phyloP scores from a whole-genome alignment of 2,888 invertebrate species.

The Oscheius sp. region DNA sequence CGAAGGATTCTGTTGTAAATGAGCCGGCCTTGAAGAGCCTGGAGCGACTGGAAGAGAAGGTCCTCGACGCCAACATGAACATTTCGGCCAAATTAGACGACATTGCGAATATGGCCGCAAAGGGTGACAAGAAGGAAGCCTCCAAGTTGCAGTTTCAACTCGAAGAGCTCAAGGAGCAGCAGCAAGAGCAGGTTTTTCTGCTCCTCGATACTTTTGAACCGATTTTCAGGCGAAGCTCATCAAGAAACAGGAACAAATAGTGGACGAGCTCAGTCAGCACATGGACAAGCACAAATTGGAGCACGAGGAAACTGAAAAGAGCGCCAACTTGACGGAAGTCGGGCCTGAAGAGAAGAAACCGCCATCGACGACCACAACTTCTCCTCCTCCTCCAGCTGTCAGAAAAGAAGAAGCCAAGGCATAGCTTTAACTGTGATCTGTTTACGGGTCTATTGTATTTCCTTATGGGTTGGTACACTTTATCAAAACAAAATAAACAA shows the following conservation, averaged over 20 bases:
- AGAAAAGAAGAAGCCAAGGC: conserved; percentile 5
- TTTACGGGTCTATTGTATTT: conserved; percentile 11
- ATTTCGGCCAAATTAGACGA: conserved; percentile 60
- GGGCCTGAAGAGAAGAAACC: neutral
- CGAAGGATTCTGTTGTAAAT: conserved; percentile 45
- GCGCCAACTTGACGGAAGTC: neutral
- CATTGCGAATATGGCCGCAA: conserved; percentile 56
- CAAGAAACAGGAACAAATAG: conserved; percentile 59
- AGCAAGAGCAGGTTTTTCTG: conserved; percentile 46
- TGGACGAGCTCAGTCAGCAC: conserved; percentile 60
- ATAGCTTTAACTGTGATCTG: neutral
- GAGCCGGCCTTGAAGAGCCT: conserved; percentile 53
- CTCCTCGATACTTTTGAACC: too few relatives aligned
- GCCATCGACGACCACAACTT: neutral
- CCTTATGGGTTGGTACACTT: neutral
- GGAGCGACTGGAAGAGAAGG: conserved; percentile 59
- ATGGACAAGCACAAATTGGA: conserved; percentile 39
- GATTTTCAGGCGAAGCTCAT: conserved; percentile 47
- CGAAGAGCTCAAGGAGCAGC: conserved; percentile 58
- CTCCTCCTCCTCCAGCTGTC: conserved; percentile 1
- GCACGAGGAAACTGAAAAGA: conserved; percentile 17
- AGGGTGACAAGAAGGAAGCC: conserved; percentile 60
- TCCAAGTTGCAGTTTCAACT: too few relatives aligned
- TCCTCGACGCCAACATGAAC: conserved; percentile 62
- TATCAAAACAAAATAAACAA: neutral